Base-by-base conservation (phyloP, 2,888 invertebrate species). In the Drosophila glabriapex region DNA sequence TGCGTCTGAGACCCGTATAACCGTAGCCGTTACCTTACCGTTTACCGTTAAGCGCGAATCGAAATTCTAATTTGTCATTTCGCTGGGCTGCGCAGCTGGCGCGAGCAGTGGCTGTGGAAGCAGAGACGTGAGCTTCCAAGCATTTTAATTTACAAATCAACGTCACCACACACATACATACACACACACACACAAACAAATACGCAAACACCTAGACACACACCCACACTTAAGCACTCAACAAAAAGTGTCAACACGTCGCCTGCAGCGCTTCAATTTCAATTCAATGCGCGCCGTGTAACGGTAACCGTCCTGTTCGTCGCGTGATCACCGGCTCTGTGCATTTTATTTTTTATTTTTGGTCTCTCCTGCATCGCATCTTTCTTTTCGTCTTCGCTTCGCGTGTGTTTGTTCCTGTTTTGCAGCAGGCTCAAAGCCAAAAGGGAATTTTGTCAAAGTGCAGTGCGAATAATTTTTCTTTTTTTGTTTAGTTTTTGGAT, bases 221-320 rank as follows among this genome's bases (percentile, higher is more conserved):
- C 52, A 63, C 68, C n/a, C 74, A 46, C 33, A 58, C 54, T 56
- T 56, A 29, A 76, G 31, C 61, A 62, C 61, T 78, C 60, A 76
- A 78, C 70, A 73, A 83, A 83, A 86, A 86, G 85, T 88, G 82
- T 80, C 85, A 83, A 78, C 72, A 60, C 73, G 69, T 60, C 58
- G 82, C 76, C 80, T 85, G 88, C 83, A 88, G 80, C 75, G 82
- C 63, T 82, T 86, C 85, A 85, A 85, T 85, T 82, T 85, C 87
- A 87, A 87, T 85, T 85, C 73, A 81, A 78, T 85, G 82, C 46
- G 75, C 80, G 82, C 86, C 88, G 88, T 73, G 82, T 88, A 86
- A 86, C 88, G 88, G 85, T 87, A 76, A 83, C 81, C 85, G 78
- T 78, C 78, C 78, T 74, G 74, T 55, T 78, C 62, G 74, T 79